Conservation (phyloP, 2,797 vertebrate species). For the Poeciliopsis paucimaculata region DNA sequence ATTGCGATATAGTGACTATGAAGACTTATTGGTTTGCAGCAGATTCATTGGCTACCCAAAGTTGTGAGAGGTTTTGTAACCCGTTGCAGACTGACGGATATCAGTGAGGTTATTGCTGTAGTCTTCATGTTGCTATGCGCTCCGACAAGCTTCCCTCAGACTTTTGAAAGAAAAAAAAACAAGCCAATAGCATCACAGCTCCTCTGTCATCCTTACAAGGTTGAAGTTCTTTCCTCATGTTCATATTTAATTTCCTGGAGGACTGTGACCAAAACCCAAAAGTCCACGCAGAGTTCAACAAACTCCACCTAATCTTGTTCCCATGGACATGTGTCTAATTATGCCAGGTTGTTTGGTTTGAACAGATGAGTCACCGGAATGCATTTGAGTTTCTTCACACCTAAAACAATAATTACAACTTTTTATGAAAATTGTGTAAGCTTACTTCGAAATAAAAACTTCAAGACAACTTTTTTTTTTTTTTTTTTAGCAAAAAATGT, state of each 20-base stretch:
- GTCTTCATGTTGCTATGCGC: not conserved
- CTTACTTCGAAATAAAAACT: slow-evolving; percentile 19
- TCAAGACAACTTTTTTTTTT: slow-evolving; percentile 15
- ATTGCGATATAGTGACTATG: not conserved
- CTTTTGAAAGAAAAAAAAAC: not conserved
- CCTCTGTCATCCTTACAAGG: not conserved
- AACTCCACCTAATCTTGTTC: not conserved
- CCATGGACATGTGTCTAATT: not conserved
- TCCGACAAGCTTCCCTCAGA: not conserved
- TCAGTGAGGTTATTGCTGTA: not conserved
- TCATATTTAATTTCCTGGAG: not conserved
- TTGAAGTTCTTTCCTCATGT: not conserved
- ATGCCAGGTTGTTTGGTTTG: not conserved
- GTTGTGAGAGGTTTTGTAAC: not conserved
- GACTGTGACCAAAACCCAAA: too few relatives aligned
- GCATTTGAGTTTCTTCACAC: not conserved
- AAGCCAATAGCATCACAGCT: not conserved
- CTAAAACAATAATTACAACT: not conserved
- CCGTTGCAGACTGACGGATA: not conserved
- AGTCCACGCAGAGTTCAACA: not conserved
- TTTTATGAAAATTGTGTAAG: not conserved
- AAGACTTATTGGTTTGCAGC: not conserved
- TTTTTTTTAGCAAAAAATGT: slow-evolving; percentile 97
- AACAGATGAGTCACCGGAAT: not conserved
- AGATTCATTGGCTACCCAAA: not conserved